These are phyloP conservation scores for Acrobasis consociella DNA, from an alignment of 2,888 invertebrate genomes.

Conservation along the genomic window DNA sequence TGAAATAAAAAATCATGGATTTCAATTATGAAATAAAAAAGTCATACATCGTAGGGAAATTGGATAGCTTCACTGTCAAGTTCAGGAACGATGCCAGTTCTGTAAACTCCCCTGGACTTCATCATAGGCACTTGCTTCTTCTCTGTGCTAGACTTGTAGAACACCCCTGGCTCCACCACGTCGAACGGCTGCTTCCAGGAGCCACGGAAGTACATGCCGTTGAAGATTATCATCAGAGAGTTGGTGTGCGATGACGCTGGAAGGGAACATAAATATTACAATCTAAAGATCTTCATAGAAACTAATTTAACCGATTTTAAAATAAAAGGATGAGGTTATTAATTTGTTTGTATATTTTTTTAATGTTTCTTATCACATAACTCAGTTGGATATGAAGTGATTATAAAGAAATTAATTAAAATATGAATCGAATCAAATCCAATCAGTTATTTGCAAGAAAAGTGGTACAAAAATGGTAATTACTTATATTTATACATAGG, in stretches of 20 bases:
- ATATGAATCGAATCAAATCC: too few relatives aligned
- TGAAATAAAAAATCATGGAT: too few relatives aligned
- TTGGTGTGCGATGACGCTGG: slow-evolving; percentile 64
- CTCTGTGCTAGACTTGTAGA: slow-evolving; percentile 83
- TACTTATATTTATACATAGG: too few relatives aligned
- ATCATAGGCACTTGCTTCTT: slow-evolving; percentile 86
- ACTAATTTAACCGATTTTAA: background rate
- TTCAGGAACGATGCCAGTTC: slow-evolving; percentile 82
- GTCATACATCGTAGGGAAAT: slow-evolving; percentile 87
- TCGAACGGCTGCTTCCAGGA: slow-evolving; percentile 88
- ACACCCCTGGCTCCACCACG: slow-evolving; percentile 78
- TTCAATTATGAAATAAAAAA: background rate
- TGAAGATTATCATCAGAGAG: slow-evolving; percentile 87
- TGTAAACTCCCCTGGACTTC: slow-evolving; percentile 84
- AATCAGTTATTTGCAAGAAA: too few relatives aligned
- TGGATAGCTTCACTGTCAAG: slow-evolving; percentile 87
- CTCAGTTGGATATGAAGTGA: too few relatives aligned
- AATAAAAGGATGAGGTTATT: too few relatives aligned
- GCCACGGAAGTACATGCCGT: slow-evolving; percentile 91
- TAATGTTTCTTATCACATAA: too few relatives aligned
- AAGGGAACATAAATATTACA: slow-evolving; percentile 33
- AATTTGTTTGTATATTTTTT: too few relatives aligned
- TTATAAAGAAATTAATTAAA: too few relatives aligned
- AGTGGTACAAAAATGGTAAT: too few relatives aligned
- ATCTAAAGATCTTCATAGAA: background rate